Percentiles rank a stretch among this genome's conserved stretches.
Conservation (phyloP, 2,797 vertebrate genomes). For the Lycodopsis pacificus region DNA sequence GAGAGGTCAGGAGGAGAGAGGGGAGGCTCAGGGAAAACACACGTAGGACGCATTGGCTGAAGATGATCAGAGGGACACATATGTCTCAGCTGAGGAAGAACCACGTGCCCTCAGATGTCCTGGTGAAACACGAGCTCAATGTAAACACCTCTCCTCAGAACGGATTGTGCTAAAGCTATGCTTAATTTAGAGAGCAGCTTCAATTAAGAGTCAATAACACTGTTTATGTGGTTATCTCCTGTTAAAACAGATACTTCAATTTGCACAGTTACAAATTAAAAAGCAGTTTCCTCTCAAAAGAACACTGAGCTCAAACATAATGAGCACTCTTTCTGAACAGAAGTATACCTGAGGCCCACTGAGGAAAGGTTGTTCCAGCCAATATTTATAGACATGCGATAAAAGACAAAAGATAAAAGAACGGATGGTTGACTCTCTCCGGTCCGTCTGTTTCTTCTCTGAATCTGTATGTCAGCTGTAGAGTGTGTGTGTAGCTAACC, state of each 20-base stretch:
- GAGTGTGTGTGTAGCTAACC: conserved; percentile 59
- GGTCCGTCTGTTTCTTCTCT: conserved; percentile 68
- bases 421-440: conserved; percentile 66
- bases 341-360: conserved; percentile 74
- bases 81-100: conserved; percentile 73
- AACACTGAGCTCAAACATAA: conserved; percentile 65
- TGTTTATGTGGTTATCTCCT: conserved; percentile 40
- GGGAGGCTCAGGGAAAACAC: conserved; percentile 76
- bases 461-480: conserved; percentile 66
- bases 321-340: conserved; percentile 62
- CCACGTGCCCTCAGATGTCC: conserved; percentile 71
- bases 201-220: conserved; percentile 28
- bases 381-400: conserved; percentile 75
- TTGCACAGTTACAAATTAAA: conserved; percentile 49
- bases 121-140: conserved; percentile 63
- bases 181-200: conserved; percentile 48
- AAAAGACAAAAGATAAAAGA: conserved; percentile 76
- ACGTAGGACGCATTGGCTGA: conserved; percentile 74
- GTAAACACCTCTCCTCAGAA: conserved; percentile 63
- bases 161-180: conserved; percentile 32
- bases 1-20: conserved; percentile 79
- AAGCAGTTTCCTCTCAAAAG: conserved; percentile 63
- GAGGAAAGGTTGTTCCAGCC: conserved; percentile 71
- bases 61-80: conserved; percentile 79
- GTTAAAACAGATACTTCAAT: conserved; percentile 10